Conservation (phyloP, 2,888 invertebrate species). For the Drosophila greeni region DNA sequence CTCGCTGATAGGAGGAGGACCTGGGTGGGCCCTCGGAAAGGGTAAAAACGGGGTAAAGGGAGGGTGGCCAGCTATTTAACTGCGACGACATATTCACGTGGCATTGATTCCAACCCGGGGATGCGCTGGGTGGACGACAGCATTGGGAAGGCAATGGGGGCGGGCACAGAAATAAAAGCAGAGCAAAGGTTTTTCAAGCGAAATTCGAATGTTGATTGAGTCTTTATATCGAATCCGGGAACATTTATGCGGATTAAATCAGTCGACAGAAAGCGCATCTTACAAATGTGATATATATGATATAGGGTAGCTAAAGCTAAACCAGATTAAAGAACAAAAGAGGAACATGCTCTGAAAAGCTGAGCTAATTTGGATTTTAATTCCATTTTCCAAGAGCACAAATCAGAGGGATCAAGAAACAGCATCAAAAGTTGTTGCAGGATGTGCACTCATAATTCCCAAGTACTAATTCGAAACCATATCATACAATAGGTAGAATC, state of each 20-base stretch:
- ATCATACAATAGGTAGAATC: too few relatives aligned
- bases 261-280: not conserved
- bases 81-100: constrained; percentile 9
- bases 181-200: not conserved
- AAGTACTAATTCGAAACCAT: not conserved
- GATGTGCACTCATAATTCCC: not conserved
- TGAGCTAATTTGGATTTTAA: not conserved
- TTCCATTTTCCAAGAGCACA: not conserved
- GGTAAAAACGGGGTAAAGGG: not conserved
- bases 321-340: not conserved
- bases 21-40: constrained; percentile 4
- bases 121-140: not conserved
- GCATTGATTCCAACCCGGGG: constrained; percentile 4
- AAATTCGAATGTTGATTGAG: not conserved
- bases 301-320: not conserved
- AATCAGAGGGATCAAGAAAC: not conserved
- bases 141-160: not conserved
- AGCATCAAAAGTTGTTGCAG: not conserved
- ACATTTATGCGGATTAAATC: not conserved
- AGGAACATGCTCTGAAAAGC: not conserved
- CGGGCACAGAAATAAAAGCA: not conserved
- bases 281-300: not conserved
- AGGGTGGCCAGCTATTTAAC: constrained; percentile 5
- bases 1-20: not conserved
- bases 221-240: not conserved